These are phyloP conservation scores for Anticlea derivata DNA, from an alignment of 2,888 invertebrate genomes.

Conservation along the genomic window DNA sequence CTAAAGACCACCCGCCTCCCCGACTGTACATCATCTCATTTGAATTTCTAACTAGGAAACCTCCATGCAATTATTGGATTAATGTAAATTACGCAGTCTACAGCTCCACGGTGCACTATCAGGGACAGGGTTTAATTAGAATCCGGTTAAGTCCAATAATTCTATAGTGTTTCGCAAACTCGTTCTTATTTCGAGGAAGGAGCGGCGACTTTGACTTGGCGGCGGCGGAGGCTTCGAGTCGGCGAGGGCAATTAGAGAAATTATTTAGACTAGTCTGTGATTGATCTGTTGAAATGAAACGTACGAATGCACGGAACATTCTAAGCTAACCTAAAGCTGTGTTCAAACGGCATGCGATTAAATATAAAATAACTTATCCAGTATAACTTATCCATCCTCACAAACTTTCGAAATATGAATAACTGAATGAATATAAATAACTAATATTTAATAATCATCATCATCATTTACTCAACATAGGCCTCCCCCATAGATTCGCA, in stretches of 20 bases:
- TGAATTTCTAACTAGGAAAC: slow-evolving; percentile 96
- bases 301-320: neutral
- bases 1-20: slow-evolving; percentile 65
- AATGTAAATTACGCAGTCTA: slow-evolving; percentile 95
- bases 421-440: no score
- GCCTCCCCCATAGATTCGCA: no score
- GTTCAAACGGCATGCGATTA: no score
- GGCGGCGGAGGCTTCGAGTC: neutral
- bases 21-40: slow-evolving; percentile 91
- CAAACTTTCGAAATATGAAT: no score
- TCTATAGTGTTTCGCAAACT: slow-evolving; percentile 61
- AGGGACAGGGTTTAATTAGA: slow-evolving; percentile 82
- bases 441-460: no score
- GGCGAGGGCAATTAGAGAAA: slow-evolving; percentile 18
- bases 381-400: no score
- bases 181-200: slow-evolving; percentile 49
- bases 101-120: slow-evolving; percentile 83
- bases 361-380: no score
- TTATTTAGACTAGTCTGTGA: slow-evolving; percentile 15
- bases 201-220: slow-evolving; percentile 43
- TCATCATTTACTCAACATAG: no score
- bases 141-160: slow-evolving; percentile 81
- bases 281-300: slow-evolving; percentile 13
- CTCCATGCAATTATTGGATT: slow-evolving; percentile 97
- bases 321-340: neutral